Conservation (phyloP, 1,140 invertebrate genomes). For the Cyclina sinensis region DNA sequence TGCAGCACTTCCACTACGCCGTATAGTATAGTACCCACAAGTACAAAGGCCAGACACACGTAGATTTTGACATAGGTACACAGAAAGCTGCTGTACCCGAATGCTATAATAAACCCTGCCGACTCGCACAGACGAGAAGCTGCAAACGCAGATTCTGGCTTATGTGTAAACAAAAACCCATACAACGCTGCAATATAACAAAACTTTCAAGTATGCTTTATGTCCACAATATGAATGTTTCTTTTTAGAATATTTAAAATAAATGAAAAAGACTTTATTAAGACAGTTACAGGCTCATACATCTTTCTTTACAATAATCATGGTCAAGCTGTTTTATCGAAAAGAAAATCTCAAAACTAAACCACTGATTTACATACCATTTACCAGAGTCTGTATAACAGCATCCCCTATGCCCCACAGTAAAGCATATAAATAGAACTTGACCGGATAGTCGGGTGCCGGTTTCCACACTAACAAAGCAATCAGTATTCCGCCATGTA, state of each 20-base stretch:
- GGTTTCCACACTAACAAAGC: constrained; percentile 91
- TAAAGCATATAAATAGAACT: constrained; percentile 96
- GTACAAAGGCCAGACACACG: constrained; percentile 92
- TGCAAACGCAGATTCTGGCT: constrained; percentile 98
- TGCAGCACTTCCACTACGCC: constrained; percentile 91
- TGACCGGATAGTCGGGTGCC: constrained; percentile 91
- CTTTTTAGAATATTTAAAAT: too few relatives aligned
- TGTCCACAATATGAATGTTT: too few relatives aligned
- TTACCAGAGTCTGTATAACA: constrained; percentile 98
- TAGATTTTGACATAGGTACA: constrained; percentile 96
- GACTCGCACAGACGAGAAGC: constrained; percentile 96
- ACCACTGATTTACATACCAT: too few relatives aligned
- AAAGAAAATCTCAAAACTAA: too few relatives aligned
- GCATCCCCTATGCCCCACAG: constrained; percentile 97
- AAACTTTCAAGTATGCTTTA: too few relatives aligned
- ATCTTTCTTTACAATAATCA: too few relatives aligned
- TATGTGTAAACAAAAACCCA: constrained; percentile 94
- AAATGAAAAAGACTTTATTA: too few relatives aligned
- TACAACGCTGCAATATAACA: constrained; percentile 91
- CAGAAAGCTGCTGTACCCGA: constrained; percentile 91
- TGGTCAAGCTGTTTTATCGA: too few relatives aligned
- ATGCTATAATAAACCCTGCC: constrained; percentile 96
- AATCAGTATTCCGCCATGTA: constrained; percentile 65
- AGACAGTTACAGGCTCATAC: too few relatives aligned
- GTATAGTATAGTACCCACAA: constrained; percentile 94